These are phyloP conservation scores for Rhopalosiphum nymphaeae DNA, from an alignment of 2,888 invertebrate species.

Conservation along the genomic window DNA sequence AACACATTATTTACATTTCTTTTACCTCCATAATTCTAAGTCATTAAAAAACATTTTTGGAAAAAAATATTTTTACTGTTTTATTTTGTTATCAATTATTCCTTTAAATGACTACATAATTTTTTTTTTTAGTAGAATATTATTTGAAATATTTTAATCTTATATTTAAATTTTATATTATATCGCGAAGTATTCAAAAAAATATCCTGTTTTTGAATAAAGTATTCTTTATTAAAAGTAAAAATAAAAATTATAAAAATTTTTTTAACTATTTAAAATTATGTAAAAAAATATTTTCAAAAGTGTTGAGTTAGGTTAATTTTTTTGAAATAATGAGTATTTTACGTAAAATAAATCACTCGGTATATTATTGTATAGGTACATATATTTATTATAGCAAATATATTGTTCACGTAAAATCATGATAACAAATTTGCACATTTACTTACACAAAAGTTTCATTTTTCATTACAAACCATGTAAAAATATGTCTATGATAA, in stretches of 20 bases:
- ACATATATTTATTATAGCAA: neutral
- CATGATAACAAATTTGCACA: neutral
- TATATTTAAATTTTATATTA: too few relatives aligned
- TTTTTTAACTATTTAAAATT: neutral
- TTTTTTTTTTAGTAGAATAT: too few relatives aligned
- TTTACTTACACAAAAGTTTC: neutral
- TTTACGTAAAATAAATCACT: neutral
- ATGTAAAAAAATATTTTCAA: neutral
- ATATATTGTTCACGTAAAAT: neutral
- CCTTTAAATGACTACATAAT: too few relatives aligned
- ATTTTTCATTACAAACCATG: neutral
- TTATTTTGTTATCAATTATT: too few relatives aligned
- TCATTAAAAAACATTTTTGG: neutral
- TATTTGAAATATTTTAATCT: too few relatives aligned
- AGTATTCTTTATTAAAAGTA: too few relatives aligned
- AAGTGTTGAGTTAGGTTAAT: neutral
- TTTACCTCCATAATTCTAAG: neutral
- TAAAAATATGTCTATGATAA: neutral
- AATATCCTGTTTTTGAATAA: too few relatives aligned
- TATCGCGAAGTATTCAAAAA: too few relatives aligned
- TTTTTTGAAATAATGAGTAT: neutral
- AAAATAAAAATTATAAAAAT: neutral
- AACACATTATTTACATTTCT: too few relatives aligned
- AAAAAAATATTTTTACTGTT: neutral
- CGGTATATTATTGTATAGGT: neutral